Evolutionary conservation across 2,113 vertebrate genomes (phyloP).

Genomic region (Pelecanoides urinatrix): DNA sequence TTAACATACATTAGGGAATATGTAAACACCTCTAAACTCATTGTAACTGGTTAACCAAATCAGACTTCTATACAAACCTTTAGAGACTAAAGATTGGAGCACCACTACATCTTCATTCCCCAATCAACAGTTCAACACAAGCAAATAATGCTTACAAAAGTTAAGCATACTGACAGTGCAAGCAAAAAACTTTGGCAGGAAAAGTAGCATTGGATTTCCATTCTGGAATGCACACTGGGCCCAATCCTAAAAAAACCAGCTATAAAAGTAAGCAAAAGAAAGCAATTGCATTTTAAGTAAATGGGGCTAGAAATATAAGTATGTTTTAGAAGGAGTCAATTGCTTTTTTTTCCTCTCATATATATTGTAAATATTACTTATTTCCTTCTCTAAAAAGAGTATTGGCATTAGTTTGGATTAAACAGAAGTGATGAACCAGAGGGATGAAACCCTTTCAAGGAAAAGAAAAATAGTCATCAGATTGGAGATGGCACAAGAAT

Average conservation of each 20-base stretch:
- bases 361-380: background rate
- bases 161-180: background rate
- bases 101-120: background rate
- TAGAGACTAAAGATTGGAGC: background rate
- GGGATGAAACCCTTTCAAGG: background rate
- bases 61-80: background rate
- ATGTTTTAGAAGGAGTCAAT: background rate
- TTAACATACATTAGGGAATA: background rate
- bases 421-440: background rate
- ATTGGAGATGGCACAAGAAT: background rate
- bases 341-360: background rate
- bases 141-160: background rate
- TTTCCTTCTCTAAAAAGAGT: background rate
- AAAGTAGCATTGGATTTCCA: background rate
- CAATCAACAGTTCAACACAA: background rate
- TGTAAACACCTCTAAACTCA: background rate
- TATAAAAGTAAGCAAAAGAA: background rate
- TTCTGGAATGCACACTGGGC: background rate
- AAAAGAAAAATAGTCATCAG: background rate
- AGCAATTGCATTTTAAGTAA: background rate
- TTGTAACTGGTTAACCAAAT: background rate
- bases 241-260: background rate
- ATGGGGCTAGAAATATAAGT: background rate
- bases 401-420: background rate
- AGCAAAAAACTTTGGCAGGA: background rate